Evolutionary conservation across 2,888 invertebrate genomes (phyloP).

Genomic region (Nomada hirtipes): DNA sequence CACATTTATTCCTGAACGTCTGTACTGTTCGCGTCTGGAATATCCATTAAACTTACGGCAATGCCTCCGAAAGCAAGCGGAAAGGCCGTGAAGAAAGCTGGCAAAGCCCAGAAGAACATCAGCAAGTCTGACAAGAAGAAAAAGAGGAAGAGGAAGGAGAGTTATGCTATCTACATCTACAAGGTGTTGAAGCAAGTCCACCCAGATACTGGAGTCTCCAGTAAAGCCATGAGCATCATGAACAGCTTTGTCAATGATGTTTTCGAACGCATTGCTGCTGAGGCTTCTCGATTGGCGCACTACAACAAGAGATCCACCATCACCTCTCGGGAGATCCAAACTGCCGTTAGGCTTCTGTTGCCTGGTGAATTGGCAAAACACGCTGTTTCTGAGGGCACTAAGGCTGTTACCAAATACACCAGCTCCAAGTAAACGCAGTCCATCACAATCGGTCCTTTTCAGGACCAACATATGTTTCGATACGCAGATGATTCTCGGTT

Average conservation of each 20-base stretch:
- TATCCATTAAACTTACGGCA: background rate
- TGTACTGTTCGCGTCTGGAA: background rate
- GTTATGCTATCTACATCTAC: constrained; percentile 85
- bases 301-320: too few species aligned
- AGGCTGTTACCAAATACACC: constrained; percentile 85
- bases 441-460: constrained; percentile 61
- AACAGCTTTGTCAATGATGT: too few species aligned
- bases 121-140: constrained; percentile 86
- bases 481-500: background rate
- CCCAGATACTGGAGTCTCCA: too few species aligned
- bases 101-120: constrained; percentile 64
- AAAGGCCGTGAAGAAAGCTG: constrained; percentile 71
- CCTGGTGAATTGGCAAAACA: too few species aligned
- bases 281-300: too few species aligned
- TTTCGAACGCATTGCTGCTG: too few species aligned
- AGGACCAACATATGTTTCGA: constrained; percentile 62
- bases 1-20: background rate
- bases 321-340: too few species aligned
- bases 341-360: too few species aligned
- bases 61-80: constrained; percentile 80
- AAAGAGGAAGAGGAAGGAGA: constrained; percentile 86
- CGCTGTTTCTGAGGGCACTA: too few species aligned
- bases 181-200: constrained; percentile 59
- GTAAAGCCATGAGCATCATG: too few species aligned
- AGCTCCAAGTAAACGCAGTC: constrained; percentile 64